These are phyloP conservation scores for Leptothorax acervorum DNA, from an alignment of 2,888 invertebrate species.

Conservation along the genomic window DNA sequence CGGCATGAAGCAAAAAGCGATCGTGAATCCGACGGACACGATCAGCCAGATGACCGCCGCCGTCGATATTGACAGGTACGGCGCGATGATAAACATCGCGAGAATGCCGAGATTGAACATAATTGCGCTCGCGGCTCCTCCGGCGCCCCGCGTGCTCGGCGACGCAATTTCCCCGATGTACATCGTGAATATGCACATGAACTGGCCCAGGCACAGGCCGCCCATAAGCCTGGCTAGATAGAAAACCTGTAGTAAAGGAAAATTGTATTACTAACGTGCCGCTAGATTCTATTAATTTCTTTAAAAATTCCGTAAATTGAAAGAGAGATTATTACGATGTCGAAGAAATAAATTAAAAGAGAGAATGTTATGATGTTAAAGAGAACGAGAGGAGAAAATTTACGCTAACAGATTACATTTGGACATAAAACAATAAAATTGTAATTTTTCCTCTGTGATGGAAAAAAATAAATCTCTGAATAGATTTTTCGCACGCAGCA, in stretches of 20 bases:
- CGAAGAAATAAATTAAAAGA: not conserved
- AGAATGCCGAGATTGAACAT: slow-evolving; percentile 84
- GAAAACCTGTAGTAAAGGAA: slow-evolving; percentile 67
- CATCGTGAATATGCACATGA: slow-evolving; percentile 70
- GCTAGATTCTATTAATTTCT: not conserved
- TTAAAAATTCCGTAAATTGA: not conserved
- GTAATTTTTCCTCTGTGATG: not conserved
- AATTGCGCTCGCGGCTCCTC: slow-evolving; percentile 88
- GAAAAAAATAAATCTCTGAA: not conserved
- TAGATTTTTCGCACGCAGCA: not conserved
- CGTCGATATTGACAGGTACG: slow-evolving; percentile 73
- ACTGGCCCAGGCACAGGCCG: slow-evolving; percentile 72
- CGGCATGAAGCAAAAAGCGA: slow-evolving; percentile 85
- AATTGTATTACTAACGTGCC: not conserved
- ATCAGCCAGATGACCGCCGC: slow-evolving; percentile 78
- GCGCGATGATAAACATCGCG: slow-evolving; percentile 75
- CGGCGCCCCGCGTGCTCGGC: slow-evolving; percentile 86
- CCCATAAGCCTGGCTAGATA: slow-evolving; percentile 73
- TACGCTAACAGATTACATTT: not conserved
- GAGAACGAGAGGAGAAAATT: not conserved
- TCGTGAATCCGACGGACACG: slow-evolving; percentile 81
- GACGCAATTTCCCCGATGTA: slow-evolving; percentile 78
- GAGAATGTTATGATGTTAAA: not conserved
- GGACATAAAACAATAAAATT: not conserved
- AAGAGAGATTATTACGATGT: not conserved